A percentile compares a stretch with the other conserved stretches of the same genome.
These are phyloP conservation scores for Ruditapes philippinarum DNA, from an alignment of 1,140 invertebrate genomes.

Conservation along the genomic window DNA sequence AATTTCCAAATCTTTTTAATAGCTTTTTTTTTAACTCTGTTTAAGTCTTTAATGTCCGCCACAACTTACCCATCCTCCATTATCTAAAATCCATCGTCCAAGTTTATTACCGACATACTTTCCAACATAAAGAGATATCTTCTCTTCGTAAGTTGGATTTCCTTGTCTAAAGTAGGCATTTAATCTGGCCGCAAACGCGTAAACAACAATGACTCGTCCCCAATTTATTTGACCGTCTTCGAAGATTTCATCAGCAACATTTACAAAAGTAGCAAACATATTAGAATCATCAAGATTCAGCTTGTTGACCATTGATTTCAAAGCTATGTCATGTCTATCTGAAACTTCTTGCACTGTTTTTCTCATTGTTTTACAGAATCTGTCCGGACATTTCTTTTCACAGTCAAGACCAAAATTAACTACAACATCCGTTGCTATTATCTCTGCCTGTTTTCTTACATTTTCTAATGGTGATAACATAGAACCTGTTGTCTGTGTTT, in stretches of 20 bases:
- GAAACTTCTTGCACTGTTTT: slow-evolving; percentile 84
- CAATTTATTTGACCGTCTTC: slow-evolving; percentile 88
- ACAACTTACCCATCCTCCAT: slow-evolving; percentile 88
- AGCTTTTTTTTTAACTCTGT: too few species aligned
- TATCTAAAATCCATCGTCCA: slow-evolving; percentile 85
- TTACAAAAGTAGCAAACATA: slow-evolving; percentile 88
- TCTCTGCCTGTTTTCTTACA: slow-evolving; percentile 81
- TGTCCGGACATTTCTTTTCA: slow-evolving; percentile 76
- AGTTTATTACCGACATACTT: slow-evolving; percentile 87
- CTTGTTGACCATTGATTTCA: slow-evolving; percentile 89
- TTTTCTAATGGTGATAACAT: slow-evolving; percentile 77
- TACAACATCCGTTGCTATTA: slow-evolving; percentile 81
- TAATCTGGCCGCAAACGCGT: slow-evolving; percentile 89
- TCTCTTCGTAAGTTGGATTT: slow-evolving; percentile 82
- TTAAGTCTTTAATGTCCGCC: too few species aligned
- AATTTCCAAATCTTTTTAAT: too few species aligned
- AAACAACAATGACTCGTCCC: slow-evolving; percentile 89
- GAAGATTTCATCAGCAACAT: slow-evolving; percentile 89
- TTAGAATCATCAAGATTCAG: slow-evolving; percentile 88
- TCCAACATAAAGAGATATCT: slow-evolving; percentile 85
- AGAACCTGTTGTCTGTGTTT: slow-evolving; percentile 76
- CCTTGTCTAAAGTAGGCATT: slow-evolving; percentile 88
- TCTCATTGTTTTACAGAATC: slow-evolving; percentile 84
- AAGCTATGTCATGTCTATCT: slow-evolving; percentile 89
- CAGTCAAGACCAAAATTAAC: slow-evolving; percentile 73